Base-by-base conservation (phyloP, 2,888 invertebrate species). In the Mesopsocus fuscifrons region DNA sequence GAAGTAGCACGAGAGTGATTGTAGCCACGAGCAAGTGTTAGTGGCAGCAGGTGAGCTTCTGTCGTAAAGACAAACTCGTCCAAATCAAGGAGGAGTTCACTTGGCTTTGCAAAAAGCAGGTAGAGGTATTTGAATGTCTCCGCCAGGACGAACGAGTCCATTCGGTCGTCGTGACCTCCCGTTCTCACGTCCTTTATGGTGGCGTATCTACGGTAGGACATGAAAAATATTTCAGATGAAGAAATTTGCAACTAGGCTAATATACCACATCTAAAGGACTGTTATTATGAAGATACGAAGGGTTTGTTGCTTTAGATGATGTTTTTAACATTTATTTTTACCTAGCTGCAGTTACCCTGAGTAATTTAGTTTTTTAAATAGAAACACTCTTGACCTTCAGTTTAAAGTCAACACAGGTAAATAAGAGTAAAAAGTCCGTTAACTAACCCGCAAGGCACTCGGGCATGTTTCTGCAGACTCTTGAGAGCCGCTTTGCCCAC, bases 41-140 rank as follows among this genome's bases (percentile, higher is more conserved):
- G 67, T 3, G 97, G 97, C 53, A 98, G 63, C 47, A 98, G 72
- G 63, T 98, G 97, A 1, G 94, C 97, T 61, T 98, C 97, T 0
- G 89, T 89, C 0, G 89, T 89, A 52, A 89, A 76, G 48, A 89
- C 74, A 60, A 87, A 89, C 57, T 87, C 79, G 56, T 88, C 84
- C 42, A 89, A 61, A 58, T 85, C 77, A 13, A 89, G 62, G 5
- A 82, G 70, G 41, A 89, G 62, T 54, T 95, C 92, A 23, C 72
- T 74, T 43, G 82, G 78, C 51, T 94, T 82, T 26, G 91, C 77
- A 59, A 97, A 98, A 45, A 98, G 64, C 59, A 98, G 70, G 62
- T 78, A 98, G 8, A 98, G 67, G 59, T 98, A 98, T 61, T 98
- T 98, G 56, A 98, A 85, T 0, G 97, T 98, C 65, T 98, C 97